phyloP scores from a whole-genome alignment of 2,797 vertebrate genomes.

The Aythya fuligula region DNA sequence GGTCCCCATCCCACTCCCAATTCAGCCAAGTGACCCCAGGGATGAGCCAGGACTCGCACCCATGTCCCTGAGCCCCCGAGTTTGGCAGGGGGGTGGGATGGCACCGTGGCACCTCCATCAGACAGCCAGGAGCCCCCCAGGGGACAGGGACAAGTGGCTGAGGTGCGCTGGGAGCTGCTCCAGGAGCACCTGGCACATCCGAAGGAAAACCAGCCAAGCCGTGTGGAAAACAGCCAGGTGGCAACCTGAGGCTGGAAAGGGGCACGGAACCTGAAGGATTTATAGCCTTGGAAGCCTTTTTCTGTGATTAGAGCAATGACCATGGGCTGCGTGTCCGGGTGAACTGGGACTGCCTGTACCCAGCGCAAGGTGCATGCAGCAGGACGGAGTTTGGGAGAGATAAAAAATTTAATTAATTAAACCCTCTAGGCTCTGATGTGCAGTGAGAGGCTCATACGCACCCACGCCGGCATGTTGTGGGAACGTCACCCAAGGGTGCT shows the following conservation, averaged over 20 bases:
- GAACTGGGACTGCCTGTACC: not conserved
- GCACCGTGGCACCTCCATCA: fast-evolving
- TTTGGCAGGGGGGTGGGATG: fast-evolving
- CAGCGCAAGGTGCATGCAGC: fast-evolving
- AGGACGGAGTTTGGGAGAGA: not conserved
- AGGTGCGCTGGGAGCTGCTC: fast-evolving
- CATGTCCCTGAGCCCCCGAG: not conserved
- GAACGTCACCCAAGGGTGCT: fast-evolving
- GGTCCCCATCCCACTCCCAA: fast-evolving
- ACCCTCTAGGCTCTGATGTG: fast-evolving
- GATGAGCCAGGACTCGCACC: fast-evolving
- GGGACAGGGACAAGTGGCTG: not conserved
- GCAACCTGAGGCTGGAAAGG: not conserved
- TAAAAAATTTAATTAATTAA: too few relatives aligned
- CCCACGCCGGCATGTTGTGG: fast-evolving
- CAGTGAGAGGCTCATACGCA: fast-evolving
- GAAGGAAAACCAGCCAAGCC: not conserved
- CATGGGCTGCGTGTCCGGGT: fast-evolving
- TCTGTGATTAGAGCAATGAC: not conserved
- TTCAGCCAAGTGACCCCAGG: fast-evolving
- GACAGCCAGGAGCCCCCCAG: fast-evolving
- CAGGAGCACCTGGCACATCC: fast-evolving
- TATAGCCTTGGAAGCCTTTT: constrained; percentile 2
- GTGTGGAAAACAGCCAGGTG: not conserved
- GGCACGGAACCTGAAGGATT: not conserved